Conservation (phyloP, 2,888 invertebrate species). For the Drosophila trichaetosa region DNA sequence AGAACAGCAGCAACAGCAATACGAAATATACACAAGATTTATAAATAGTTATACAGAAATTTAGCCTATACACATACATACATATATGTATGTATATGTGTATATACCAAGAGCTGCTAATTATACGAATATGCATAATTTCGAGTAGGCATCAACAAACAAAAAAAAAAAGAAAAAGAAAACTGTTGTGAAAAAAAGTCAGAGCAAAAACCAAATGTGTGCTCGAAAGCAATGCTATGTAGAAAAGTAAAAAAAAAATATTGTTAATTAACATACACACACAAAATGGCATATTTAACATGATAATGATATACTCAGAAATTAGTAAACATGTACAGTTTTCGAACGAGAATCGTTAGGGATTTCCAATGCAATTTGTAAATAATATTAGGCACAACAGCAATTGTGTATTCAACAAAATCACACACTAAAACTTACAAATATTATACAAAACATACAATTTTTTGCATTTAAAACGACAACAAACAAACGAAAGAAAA, state of each 20-base stretch:
- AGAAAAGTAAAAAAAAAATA: conserved; percentile 23
- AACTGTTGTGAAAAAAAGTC: conserved; percentile 16
- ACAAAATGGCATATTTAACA: conserved; percentile 31
- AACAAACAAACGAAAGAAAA: conserved; percentile 46
- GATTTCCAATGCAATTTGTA: conserved; percentile 58
- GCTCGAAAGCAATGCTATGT: conserved; percentile 29
- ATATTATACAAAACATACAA: conserved; percentile 63
- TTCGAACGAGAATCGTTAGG: conserved; percentile 42
- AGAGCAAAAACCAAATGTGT: conserved; percentile 4
- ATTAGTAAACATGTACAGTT: conserved; percentile 43
- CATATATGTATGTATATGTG: conserved; percentile 18
- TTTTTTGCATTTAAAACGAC: conserved; percentile 73
- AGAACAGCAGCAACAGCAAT: conserved; percentile 21
- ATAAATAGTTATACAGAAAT: conserved; percentile 55
- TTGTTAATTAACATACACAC: conserved; percentile 41
- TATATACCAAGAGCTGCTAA: conserved; percentile 47
- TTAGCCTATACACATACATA: conserved; percentile 20
- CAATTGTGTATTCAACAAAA: conserved; percentile 27
- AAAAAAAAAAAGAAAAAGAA: background rate
- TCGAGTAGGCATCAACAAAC: conserved; percentile 20
- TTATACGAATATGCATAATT: conserved; percentile 39
- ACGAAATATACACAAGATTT: conserved; percentile 56
- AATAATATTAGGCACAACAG: conserved; percentile 36
- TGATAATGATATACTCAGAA: conserved; percentile 22
- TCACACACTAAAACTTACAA: conserved; percentile 31